Evolutionary conservation across 1,140 invertebrate genomes (phyloP).

Genomic region (Pantala flavescens): DNA sequence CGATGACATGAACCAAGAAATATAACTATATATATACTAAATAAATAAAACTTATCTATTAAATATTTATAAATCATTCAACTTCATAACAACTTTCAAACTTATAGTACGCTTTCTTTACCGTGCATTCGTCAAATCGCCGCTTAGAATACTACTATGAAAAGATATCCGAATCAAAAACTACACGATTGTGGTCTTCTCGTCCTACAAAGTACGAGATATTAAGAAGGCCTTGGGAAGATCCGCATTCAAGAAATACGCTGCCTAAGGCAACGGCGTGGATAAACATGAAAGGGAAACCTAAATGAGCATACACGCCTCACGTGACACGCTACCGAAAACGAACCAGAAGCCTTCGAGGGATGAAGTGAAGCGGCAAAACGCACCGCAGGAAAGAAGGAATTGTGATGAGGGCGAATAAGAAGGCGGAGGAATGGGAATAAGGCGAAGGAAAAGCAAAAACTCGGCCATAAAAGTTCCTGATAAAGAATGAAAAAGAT

Average conservation of each 20-base stretch:
- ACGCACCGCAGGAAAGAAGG: neutral
- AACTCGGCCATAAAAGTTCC: too few species aligned
- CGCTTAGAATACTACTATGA: too few species aligned
- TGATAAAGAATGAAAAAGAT: too few species aligned
- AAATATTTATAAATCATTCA: too few species aligned
- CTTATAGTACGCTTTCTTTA: too few species aligned
- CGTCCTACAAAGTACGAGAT: neutral
- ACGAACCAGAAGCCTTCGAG: neutral
- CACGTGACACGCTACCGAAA: neutral
- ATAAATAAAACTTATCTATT: too few species aligned
- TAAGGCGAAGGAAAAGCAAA: neutral
- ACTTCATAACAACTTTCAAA: too few species aligned
- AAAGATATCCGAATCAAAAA: neutral
- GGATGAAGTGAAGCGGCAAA: neutral
- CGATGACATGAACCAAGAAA: too few species aligned
- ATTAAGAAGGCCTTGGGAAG: neutral
- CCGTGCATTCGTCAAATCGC: too few species aligned
- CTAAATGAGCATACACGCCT: neutral
- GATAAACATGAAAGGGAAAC: conserved; percentile 2
- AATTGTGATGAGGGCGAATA: neutral
- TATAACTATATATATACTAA: too few species aligned
- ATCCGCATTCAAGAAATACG: neutral
- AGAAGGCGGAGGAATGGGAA: neutral
- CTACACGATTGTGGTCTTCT: neutral
- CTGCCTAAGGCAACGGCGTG: neutral